Evolutionary conservation across 2,113 vertebrate species (phyloP), one percentile per base, ranked within the genome.

Genomic region (Callithrix jacchus): DNA sequence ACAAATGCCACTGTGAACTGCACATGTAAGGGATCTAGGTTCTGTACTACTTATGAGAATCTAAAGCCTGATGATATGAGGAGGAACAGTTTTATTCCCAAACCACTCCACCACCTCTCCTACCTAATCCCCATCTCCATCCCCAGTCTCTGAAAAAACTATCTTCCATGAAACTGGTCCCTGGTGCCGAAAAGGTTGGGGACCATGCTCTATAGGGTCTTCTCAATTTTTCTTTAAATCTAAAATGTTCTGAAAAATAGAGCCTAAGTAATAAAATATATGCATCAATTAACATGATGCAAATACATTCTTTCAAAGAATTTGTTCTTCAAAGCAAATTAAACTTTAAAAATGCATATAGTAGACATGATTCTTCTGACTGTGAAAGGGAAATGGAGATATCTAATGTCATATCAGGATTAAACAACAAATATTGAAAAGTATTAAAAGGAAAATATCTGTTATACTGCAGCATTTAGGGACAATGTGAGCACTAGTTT

Each of bases 371-470:
- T 30, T 76, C 25, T 76, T 45, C 42, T 76, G 40, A 45, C n/a
- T 83, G 16, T 49, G 71, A n/a, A 83, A 89, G 10, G 8, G 16
- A 58, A 81, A 77, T 6, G 56, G 12, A 3, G n/a, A 54, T 77
- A 96, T 87, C 42, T 64, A 30, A 54, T 54, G 32, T 8, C 42
- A 47, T 73, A 80, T 71, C 52, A 87, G n/a, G 5, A 74, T 90
- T 70, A 94, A 86, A 92, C 11, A 79, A n/a, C 11, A 58, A 83
- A 61, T 81, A 73, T 32, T 89, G 42, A 27, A 93, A 96, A 90
- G 37, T 76, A 68, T 45, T 42, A 73, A 92, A 90, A 80, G 52
- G 49, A 94, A 71, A 92, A 70, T 96, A 68, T 74, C 92, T 94
- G 86, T 87, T 35, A 80, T 71, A 27, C 14, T 87, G 40, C 30